Conservation (phyloP, 53 echinoderm and acorn worm genomes). For the Zoroaster sp. region DNA sequence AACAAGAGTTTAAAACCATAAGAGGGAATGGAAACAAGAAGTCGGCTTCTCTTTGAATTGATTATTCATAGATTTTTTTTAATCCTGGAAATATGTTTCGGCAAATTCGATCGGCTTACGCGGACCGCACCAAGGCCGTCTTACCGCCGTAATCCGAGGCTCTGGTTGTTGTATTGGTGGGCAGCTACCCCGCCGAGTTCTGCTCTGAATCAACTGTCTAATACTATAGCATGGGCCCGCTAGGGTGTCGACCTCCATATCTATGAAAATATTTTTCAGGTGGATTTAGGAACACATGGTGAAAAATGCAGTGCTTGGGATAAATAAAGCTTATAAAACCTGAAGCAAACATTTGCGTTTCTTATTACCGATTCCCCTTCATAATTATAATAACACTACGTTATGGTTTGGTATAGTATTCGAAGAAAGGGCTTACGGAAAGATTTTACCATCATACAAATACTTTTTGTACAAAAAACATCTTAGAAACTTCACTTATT, state of each 20-base stretch:
- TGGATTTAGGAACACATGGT: background rate
- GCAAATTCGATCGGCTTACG: slow-evolving; percentile 13
- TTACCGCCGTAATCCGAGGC: background rate
- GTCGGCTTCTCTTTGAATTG: background rate
- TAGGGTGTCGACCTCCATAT: background rate
- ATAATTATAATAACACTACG: too few relatives aligned
- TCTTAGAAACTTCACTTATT: too few relatives aligned
- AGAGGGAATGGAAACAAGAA: background rate
- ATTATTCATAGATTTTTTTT: background rate
- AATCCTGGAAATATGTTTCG: background rate
- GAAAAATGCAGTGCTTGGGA: too few relatives aligned
- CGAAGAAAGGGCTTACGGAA: too few relatives aligned
- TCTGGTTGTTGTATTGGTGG: slow-evolving; percentile 30
- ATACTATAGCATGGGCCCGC: background rate
- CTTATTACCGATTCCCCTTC: too few relatives aligned
- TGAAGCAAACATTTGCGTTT: too few relatives aligned
- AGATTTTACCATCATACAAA: too few relatives aligned
- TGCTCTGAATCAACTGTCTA: background rate
- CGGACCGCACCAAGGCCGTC: background rate
- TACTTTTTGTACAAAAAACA: too few relatives aligned
- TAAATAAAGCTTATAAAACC: too few relatives aligned
- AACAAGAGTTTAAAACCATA: background rate
- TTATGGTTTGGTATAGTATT: too few relatives aligned
- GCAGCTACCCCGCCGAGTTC: slow-evolving; percentile 31
- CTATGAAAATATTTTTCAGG: background rate